Evolutionary conservation across 2,797 vertebrate species (phyloP), one percentile per base, ranked within the genome.

Genomic region (Denticeps clupeoides): DNA sequence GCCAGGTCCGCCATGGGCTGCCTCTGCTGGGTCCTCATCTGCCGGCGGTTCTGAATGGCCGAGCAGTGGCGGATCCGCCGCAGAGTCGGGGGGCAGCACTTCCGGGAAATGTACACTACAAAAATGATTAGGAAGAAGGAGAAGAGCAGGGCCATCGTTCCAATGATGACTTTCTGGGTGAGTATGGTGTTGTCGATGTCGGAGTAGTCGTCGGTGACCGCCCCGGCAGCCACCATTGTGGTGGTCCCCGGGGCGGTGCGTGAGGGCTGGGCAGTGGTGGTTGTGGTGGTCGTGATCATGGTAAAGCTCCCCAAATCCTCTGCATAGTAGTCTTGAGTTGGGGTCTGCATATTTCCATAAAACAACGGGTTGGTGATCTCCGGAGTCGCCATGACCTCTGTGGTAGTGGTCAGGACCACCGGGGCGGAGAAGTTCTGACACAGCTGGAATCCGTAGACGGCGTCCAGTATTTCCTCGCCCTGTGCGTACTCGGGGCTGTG

Each of bases 111-210:
- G 78, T 92, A 98, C 78, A 95, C 92, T 88, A 95, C 86, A 75
- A 98, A 93, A 89, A 98, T 91, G 70, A 98, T 93, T 90, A 98
- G 89, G 88, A 97, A 96, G 84, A 97, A 97, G 72, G 91, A 93
- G 89, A 97, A 96, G 67, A 98, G 83, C 78, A 98, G 91, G 80
- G 90, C 91, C 92, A 97, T 96, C 80, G 91, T 97, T 83, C 93
- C 93, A 66, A 94, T 93, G 77, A 98, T 96, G 75, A 98, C 92
- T 79, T 89, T 82, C 61, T 98, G 92, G 72, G 91, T 96, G 82
- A 96, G 92, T 69, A 92, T 81, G 61, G 89, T 90, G 84, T 92
- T 94, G 88, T 94, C 93, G 73, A 84, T 85, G 66, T 86, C 85
- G 0, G 84, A 78, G 69, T 87, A 85, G 71, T 90, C 89, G 66